phyloP scores from a whole-genome alignment of 2,113 vertebrate species.

The Hemiscyllium ocellatum region DNA sequence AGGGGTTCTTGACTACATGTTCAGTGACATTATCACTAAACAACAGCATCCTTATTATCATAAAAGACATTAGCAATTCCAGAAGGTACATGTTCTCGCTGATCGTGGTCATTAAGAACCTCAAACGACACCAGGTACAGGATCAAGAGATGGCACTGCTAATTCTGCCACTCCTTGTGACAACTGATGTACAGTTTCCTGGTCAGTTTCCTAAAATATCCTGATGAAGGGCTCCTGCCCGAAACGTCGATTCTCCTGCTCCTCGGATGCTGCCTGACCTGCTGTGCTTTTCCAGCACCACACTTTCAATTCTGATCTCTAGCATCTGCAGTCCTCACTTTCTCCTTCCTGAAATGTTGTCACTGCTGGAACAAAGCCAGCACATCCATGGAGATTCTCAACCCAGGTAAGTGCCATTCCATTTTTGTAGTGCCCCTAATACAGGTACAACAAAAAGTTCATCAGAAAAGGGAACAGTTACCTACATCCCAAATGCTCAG shows the following conservation, averaged over 20 bases:
- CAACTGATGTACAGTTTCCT: not conserved
- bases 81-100: not conserved
- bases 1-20: too few relatives aligned
- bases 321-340: too few relatives aligned
- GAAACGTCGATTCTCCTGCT: too few relatives aligned
- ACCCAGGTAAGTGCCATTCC: not conserved
- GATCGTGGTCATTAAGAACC: too few relatives aligned
- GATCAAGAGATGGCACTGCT: not conserved
- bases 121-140: not conserved
- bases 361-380: not conserved
- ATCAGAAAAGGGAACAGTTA: not conserved
- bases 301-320: too few relatives aligned
- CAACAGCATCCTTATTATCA: too few relatives aligned
- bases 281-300: too few relatives aligned
- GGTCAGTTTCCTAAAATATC: not conserved
- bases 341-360: not conserved
- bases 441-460: not conserved
- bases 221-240: too few relatives aligned
- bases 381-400: not conserved
- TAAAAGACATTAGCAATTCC: not conserved
- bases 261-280: too few relatives aligned
- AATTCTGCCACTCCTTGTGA: not conserved
- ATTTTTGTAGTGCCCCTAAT: not conserved
- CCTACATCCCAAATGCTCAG: not conserved
- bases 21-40: too few relatives aligned